A percentile compares a stretch with the other conserved stretches of the same genome.
phyloP scores from a whole-genome alignment of 2,113 vertebrate genomes.

The Agapornis roseicollis region DNA sequence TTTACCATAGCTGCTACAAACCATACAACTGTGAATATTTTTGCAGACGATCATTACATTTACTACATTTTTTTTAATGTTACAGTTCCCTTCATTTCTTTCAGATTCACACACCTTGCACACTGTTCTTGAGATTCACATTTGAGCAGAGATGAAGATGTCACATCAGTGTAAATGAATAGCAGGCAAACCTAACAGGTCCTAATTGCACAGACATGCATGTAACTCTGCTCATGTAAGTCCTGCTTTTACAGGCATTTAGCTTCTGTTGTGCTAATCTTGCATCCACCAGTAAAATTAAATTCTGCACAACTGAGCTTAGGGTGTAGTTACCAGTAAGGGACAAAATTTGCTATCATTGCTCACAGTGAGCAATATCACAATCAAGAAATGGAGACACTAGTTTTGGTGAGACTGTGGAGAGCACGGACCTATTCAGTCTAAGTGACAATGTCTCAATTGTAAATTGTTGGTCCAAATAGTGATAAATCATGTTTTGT shows the following conservation, averaged over 20 bases:
- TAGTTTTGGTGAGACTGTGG: not conserved
- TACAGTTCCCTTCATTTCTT: not conserved
- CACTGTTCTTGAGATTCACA: not conserved
- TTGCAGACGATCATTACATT: not conserved
- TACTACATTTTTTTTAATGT: not conserved
- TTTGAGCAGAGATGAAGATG: not conserved
- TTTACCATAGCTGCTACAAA: conserved; percentile 16
- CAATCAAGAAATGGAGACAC: not conserved
- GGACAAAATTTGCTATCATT: not conserved
- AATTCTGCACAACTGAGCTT: not conserved
- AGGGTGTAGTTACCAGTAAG: not conserved
- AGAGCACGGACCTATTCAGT: not conserved
- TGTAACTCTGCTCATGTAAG: not conserved
- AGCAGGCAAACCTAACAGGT: not conserved
- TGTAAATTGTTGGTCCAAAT: not conserved
- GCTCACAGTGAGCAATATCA: not conserved
- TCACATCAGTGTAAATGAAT: not conserved
- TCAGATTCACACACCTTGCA: not conserved
- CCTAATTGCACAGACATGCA: not conserved
- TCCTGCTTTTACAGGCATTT: not conserved
- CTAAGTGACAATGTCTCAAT: fast-evolving
- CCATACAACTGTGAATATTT: not conserved
- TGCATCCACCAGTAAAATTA: not conserved
- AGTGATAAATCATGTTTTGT: not conserved
- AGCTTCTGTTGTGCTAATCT: not conserved